phyloP scores from a whole-genome alignment of 2,113 vertebrate genomes.

The Peromyscus polionotus region DNA sequence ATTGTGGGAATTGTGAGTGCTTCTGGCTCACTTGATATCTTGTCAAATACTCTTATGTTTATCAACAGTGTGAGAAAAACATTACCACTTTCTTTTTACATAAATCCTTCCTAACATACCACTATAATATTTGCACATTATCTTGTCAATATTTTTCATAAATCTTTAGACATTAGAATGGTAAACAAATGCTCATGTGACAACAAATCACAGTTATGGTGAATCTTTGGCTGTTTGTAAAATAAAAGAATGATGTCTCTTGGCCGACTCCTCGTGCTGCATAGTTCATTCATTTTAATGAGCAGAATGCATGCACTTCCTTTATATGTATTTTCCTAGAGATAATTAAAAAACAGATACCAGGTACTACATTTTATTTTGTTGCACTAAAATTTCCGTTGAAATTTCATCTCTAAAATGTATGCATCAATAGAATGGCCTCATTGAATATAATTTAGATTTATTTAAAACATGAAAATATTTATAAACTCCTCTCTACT shows the following conservation, averaged over 20 bases:
- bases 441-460: background rate
- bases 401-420: background rate
- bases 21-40: background rate
- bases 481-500: background rate
- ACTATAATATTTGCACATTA: background rate
- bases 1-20: background rate
- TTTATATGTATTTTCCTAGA: background rate
- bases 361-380: background rate
- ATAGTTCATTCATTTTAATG: background rate
- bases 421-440: background rate
- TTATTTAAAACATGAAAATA: background rate
- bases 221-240: background rate
- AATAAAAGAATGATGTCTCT: background rate
- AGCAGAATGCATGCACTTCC: background rate
- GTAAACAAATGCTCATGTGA: background rate
- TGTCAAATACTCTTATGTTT: background rate
- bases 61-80: background rate
- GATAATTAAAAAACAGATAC: background rate
- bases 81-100: background rate
- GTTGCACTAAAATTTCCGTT: background rate
- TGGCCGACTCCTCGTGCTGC: background rate
- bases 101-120: background rate
- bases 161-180: background rate
- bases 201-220: background rate
- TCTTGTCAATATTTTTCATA: conserved; percentile 9